Conservation (phyloP, 2,888 invertebrate species). For the Cheilosia grossa region DNA sequence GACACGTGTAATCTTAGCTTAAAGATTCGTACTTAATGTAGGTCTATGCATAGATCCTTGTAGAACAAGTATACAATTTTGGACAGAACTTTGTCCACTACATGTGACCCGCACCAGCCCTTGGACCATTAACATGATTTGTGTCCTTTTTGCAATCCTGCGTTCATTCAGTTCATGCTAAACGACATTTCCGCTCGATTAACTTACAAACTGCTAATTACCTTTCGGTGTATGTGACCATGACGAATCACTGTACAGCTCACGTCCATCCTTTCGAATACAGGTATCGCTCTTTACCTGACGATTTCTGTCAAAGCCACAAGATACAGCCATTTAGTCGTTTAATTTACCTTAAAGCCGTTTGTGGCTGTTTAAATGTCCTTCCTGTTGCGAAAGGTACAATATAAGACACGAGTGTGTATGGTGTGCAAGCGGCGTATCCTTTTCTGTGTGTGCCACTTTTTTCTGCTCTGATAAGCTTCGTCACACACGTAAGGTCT, state of each 20-base stretch:
- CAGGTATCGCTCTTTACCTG: background rate
- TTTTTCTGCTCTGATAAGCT: constrained; percentile 59
- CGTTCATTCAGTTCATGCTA: constrained; percentile 31
- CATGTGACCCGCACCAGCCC: too few species aligned
- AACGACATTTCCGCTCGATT: constrained; percentile 50
- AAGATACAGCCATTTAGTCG: constrained; percentile 52
- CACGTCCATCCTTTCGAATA: background rate
- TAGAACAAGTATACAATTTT: too few species aligned
- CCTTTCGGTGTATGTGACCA: constrained; percentile 34
- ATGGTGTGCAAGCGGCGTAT: constrained; percentile 5
- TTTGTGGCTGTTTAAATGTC: constrained; percentile 35
- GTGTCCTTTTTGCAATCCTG: background rate
- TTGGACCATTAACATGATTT: background rate
- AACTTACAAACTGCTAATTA: constrained; percentile 46
- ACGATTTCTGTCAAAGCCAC: constrained; percentile 9
- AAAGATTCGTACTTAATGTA: too few species aligned
- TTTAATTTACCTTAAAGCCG: constrained; percentile 59
- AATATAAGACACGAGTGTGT: constrained; percentile 8
- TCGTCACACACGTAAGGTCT: constrained; percentile 52
- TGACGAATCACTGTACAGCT: constrained; percentile 55
- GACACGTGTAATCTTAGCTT: too few species aligned
- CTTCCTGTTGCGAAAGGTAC: constrained; percentile 24
- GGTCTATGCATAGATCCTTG: too few species aligned
- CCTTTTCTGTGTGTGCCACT: constrained; percentile 2
- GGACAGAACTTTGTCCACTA: too few species aligned